Conservation (phyloP, 2,797 vertebrate species). For the Parotocinclus haroldoi region DNA sequence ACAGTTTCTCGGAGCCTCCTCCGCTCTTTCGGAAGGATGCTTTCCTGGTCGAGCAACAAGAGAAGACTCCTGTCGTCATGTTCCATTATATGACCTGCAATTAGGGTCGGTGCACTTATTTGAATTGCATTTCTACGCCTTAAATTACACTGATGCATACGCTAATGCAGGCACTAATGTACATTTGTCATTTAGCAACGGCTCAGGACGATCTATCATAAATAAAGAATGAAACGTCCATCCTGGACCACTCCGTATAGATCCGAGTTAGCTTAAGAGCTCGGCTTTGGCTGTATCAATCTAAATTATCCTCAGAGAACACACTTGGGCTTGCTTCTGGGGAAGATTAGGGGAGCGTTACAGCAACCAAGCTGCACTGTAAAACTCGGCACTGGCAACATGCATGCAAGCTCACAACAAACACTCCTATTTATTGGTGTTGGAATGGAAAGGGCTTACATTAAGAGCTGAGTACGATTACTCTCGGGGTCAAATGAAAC, state of each 20-base stretch:
- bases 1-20: too few relatives aligned
- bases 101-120: conserved; percentile 49
- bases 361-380: conserved; percentile 22
- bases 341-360: conserved; percentile 28
- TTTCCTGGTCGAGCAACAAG: not conserved
- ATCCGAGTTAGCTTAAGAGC: conserved; percentile 56
- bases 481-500: too few relatives aligned
- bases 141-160: conserved; percentile 54
- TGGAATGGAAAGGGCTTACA: too few relatives aligned
- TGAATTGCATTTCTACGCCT: conserved; percentile 59
- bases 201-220: conserved; percentile 62
- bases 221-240: conserved; percentile 64
- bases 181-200: conserved; percentile 58
- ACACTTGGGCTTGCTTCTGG: conserved; percentile 37
- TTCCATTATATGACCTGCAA: conserved; percentile 37
- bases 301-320: conserved; percentile 46
- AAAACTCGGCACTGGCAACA: conserved; percentile 18
- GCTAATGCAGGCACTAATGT: conserved; percentile 66
- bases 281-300: conserved; percentile 44
- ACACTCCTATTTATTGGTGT: too few relatives aligned
- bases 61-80: conserved; percentile 22
- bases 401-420: not conserved
- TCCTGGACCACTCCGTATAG: conserved; percentile 55
- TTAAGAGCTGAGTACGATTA: too few relatives aligned
- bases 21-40: not conserved